Base-by-base conservation (phyloP, 2,888 invertebrate genomes). In the Eudemis profundana region DNA sequence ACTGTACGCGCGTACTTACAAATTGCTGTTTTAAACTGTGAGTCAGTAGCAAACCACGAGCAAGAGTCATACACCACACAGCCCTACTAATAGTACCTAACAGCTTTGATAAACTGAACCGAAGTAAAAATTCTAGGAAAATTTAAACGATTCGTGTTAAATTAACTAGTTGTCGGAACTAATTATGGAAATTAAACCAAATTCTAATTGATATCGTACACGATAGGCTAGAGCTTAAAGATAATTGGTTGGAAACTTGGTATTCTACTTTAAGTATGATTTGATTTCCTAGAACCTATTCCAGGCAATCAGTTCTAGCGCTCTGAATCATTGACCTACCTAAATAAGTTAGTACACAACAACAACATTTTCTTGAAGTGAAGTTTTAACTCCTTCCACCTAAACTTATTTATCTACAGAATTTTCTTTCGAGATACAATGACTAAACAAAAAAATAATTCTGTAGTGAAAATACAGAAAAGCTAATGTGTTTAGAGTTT, bases 11-110 rank as follows among this genome's bases (percentile, higher is more conserved):
- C n/a, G n/a, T 23, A 27, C 27, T 29, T 61, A 51, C 50, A 42
- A 61, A 61, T 42, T 51, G 61, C 50, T 21, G 42, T 51, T 61
- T 61, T 38, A 50, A 42, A 17, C 27, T 38, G 19, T 51, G 42
- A 61, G 40, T 61, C 40, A 42, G 19, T 42, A 29, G 10, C 40
- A 14, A 40, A 19, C 42, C 14, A 51, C 54, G 27, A 42, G 19
- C 17, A 10, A 54, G 40, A 14, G 14, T 15, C 27, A 53, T 15
- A 23, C 40, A 17, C 10, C 15, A 40, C 40, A 40, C 40, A 53
- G n/a, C n/a, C 38, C 38, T 8, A 21, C 10, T 23, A 4, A 8
- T 14, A 23, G 7, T 53, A 53, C 23, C 40, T 23, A 54, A 10
- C 40, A 17, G 17, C 27, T 56, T 15, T 17, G 42, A 40, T 29